Evolutionary conservation across 2,797 vertebrate species (phyloP).

Genomic region (Bryconaethiops microstoma): DNA sequence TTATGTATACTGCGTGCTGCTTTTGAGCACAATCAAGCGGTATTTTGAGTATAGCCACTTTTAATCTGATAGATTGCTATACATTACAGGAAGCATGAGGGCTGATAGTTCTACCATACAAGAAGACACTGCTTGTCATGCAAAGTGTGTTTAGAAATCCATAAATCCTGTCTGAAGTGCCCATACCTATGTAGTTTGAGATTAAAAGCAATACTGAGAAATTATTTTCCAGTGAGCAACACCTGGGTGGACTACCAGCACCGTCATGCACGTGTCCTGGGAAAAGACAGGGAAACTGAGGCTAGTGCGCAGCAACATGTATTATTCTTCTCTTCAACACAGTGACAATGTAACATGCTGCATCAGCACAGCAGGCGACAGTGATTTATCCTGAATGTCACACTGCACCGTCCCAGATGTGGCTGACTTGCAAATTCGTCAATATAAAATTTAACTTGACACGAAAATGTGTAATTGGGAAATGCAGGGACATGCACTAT

Average conservation of each 20-base stretch:
- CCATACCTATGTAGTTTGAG: too few relatives aligned
- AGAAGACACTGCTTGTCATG: too few relatives aligned
- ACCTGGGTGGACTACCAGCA: neutral
- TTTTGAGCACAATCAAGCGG: too few relatives aligned
- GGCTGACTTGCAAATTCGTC: slow-evolving; percentile 50
- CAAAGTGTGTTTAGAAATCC: too few relatives aligned
- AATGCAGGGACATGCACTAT: slow-evolving; percentile 46
- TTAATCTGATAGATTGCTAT: too few relatives aligned
- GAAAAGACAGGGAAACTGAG: neutral
- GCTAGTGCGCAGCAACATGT: slow-evolving; percentile 4
- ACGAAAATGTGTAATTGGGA: slow-evolving; percentile 46
- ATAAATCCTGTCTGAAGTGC: too few relatives aligned
- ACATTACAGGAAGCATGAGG: too few relatives aligned
- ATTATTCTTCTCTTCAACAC: slow-evolving; percentile 36
- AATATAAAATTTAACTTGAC: slow-evolving; percentile 57
- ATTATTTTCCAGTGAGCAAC: neutral
- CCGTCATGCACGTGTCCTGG: neutral
- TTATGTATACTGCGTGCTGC: too few relatives aligned
- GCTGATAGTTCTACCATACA: too few relatives aligned
- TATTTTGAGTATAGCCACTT: too few relatives aligned
- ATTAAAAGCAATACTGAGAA: too few relatives aligned
- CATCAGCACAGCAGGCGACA: slow-evolving; percentile 51
- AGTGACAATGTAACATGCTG: slow-evolving; percentile 49
- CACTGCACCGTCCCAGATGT: slow-evolving; percentile 25
- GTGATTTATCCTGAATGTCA: slow-evolving; percentile 59